Evolutionary conservation across 2,888 invertebrate genomes (phyloP).

Genomic region (Xylophagus ater): DNA sequence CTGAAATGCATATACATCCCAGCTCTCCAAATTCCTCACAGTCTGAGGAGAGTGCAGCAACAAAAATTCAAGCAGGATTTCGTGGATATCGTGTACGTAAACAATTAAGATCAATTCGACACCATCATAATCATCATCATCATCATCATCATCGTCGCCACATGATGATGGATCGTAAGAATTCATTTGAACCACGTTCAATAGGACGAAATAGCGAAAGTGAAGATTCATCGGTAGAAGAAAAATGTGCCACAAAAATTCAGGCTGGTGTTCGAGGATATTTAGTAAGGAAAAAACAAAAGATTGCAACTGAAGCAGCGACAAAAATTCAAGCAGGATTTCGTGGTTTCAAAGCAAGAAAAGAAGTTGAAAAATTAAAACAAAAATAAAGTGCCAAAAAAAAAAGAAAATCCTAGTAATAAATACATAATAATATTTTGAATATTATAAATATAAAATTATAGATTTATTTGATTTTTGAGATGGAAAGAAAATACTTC

Average conservation of each 20-base stretch:
- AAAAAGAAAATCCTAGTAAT: too few relatives aligned
- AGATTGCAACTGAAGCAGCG: constrained; percentile 35
- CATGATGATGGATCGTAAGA: constrained; percentile 11
- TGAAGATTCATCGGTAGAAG: constrained; percentile 24
- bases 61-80: constrained; percentile 47
- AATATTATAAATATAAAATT: too few relatives aligned
- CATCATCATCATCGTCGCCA: constrained; percentile 20
- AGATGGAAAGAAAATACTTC: too few relatives aligned
- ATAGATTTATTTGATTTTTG: too few relatives aligned
- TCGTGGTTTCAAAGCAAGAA: constrained; percentile 39
- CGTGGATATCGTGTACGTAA: constrained; percentile 45
- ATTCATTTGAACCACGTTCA: neutral
- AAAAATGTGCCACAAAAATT: constrained; percentile 36
- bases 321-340: constrained; percentile 40
- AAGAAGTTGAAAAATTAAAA: constrained; percentile 31
- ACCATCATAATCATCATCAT: constrained; percentile 12
- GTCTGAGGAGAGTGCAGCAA: constrained; percentile 39
- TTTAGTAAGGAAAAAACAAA: constrained; percentile 35
- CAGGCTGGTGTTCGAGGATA: constrained; percentile 37
- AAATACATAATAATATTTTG: too few relatives aligned
- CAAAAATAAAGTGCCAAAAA: too few relatives aligned
- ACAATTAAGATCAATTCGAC: constrained; percentile 27
- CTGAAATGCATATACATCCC: constrained; percentile 38
- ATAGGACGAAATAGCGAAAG: constrained; percentile 4
- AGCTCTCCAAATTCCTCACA: constrained; percentile 35